Conservation (phyloP, 1,140 invertebrate genomes). For the Drosophila albomicans region DNA sequence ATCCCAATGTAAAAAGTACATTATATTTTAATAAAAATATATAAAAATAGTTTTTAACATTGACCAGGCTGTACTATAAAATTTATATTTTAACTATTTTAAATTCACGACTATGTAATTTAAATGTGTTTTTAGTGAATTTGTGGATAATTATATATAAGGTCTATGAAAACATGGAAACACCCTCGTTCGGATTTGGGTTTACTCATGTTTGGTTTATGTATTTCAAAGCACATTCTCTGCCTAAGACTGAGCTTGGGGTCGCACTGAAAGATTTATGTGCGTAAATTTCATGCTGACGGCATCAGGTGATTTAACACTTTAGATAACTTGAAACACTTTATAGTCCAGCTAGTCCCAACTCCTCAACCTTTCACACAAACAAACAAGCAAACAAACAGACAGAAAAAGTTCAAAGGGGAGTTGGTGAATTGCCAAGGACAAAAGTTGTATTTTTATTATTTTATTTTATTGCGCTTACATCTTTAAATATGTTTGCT, state of each 20-base stretch:
- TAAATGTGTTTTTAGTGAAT: not conserved
- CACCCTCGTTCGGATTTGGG: constrained; percentile 51
- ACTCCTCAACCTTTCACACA: not conserved
- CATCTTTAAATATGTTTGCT: constrained; percentile 81
- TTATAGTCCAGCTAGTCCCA: constrained; percentile 63
- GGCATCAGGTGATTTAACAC: constrained; percentile 85
- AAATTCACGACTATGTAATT: not conserved
- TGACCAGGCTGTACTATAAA: too few relatives aligned
- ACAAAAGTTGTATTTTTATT: constrained; percentile 80
- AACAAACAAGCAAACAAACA: constrained; percentile 30
- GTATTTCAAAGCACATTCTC: constrained; percentile 66
- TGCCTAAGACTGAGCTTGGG: constrained; percentile 52
- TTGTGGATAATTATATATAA: not conserved
- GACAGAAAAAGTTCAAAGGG: constrained; percentile 27
- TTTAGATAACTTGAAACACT: constrained; percentile 83
- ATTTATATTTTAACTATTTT: not conserved
- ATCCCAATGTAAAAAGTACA: too few relatives aligned
- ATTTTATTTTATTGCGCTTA: constrained; percentile 82
- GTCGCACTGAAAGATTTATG: constrained; percentile 75
- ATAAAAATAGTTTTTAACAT: too few relatives aligned
- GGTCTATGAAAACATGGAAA: not conserved
- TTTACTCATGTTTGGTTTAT: constrained; percentile 81
- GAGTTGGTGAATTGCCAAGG: constrained; percentile 12
- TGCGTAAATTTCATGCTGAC: constrained; percentile 84
- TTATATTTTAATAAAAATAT: too few relatives aligned